These are phyloP conservation scores for Hippocampus comes DNA, from an alignment of 2,113 vertebrate genomes.

Conservation along the genomic window DNA sequence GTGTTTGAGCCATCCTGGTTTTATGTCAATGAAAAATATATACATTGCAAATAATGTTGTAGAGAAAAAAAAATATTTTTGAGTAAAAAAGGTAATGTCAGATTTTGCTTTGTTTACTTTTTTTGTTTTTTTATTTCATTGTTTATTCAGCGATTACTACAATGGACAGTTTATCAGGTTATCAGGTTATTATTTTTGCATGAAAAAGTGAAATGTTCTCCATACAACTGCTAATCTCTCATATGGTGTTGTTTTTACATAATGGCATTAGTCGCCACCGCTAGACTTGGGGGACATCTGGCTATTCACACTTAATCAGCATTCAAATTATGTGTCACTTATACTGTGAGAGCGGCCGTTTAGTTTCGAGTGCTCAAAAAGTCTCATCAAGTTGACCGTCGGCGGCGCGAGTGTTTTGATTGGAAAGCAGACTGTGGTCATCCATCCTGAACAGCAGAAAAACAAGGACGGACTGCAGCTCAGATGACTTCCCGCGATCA, in stretches of 20 bases:
- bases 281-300: neutral
- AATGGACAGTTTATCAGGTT: too few species aligned
- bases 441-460: constrained; percentile 31
- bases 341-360: neutral
- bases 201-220: neutral
- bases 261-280: too few species aligned
- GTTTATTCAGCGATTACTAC: neutral
- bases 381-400: neutral
- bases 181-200: too few species aligned
- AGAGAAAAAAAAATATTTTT: too few species aligned
- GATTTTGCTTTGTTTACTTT: neutral
- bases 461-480: constrained; percentile 8
- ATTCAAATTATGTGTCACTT: neutral
- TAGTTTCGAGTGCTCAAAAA: neutral
- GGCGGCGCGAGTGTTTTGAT: neutral
- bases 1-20: neutral
- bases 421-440: constrained; percentile 21
- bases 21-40: neutral
- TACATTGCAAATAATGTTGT: neutral
- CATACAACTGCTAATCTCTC: neutral
- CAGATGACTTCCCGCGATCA: constrained; percentile 40
- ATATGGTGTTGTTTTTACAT: neutral
- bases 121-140: neutral
- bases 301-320: neutral
- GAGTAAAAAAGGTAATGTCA: too few species aligned